phyloP scores from a whole-genome alignment of 2,113 vertebrate genomes.

The Lipotes vexillifer region DNA sequence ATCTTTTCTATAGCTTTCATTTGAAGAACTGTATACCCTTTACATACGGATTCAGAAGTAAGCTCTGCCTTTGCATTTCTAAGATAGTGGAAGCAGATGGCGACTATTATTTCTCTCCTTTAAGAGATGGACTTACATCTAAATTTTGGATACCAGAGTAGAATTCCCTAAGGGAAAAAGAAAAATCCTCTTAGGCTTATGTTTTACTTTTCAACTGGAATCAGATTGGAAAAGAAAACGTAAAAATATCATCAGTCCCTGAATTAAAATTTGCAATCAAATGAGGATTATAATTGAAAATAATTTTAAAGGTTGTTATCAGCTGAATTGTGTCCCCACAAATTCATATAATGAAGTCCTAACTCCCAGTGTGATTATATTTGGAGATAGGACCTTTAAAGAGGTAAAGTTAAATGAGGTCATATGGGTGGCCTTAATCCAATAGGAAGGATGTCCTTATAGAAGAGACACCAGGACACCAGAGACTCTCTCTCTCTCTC shows the following conservation, averaged over 20 bases:
- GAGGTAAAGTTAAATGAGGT: not conserved
- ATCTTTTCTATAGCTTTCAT: not conserved
- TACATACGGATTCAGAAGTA: not conserved
- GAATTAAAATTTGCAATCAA: not conserved
- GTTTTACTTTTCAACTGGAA: not conserved
- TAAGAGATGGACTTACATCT: conserved; percentile 1
- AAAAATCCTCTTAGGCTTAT: not conserved
- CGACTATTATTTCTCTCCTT: not conserved
- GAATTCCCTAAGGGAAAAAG: not conserved
- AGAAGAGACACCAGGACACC: not conserved
- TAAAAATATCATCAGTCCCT: not conserved
- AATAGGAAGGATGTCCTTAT: fast-evolving
- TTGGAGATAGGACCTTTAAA: not conserved
- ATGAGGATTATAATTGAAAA: not conserved
- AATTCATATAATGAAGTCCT: not conserved
- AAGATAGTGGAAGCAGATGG: not conserved
- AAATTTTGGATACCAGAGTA: not conserved
- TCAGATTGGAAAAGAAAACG: not conserved
- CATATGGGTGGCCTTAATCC: not conserved
- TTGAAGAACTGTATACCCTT: not conserved
- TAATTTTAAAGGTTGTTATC: not conserved
- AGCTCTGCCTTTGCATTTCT: not conserved
- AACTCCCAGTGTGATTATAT: not conserved
- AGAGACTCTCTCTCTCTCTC: not conserved
- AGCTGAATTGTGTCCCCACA: not conserved